Evolutionary conservation across 1,140 invertebrate species (phyloP).

Genomic region (Nylanderia fulva): DNA sequence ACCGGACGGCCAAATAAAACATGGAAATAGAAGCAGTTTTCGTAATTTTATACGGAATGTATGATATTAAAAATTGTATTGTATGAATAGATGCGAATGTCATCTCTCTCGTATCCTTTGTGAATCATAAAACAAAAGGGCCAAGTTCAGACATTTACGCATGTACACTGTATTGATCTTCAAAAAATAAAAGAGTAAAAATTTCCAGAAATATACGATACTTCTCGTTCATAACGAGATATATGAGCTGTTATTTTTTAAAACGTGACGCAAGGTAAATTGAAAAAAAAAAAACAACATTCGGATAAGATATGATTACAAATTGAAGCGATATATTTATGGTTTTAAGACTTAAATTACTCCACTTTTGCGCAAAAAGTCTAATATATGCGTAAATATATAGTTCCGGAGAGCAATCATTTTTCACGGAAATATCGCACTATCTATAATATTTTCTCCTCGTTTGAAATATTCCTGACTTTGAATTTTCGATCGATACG

Average conservation of each 20-base stretch:
- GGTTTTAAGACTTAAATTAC: neutral
- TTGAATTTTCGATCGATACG: constrained; percentile 25
- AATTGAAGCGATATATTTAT: constrained; percentile 12
- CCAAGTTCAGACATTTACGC: constrained; percentile 22
- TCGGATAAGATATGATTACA: neutral
- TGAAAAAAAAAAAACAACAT: neutral
- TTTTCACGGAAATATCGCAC: neutral
- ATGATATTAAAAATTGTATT: constrained; percentile 45
- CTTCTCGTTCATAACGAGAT: constrained; percentile 13
- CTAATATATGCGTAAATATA: constrained; percentile 14
- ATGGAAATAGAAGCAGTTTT: constrained; percentile 38
- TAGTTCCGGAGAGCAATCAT: neutral
- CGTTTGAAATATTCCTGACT: constrained; percentile 28
- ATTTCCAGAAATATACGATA: constrained; percentile 10
- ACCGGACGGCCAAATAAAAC: constrained; percentile 24
- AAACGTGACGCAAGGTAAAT: neutral
- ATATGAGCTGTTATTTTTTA: constrained; percentile 3
- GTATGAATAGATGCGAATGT: constrained; percentile 19
- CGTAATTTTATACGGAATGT: constrained; percentile 29
- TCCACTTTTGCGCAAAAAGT: neutral
- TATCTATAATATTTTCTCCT: constrained; percentile 3
- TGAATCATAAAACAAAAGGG: constrained; percentile 29
- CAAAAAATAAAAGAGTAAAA: constrained; percentile 6
- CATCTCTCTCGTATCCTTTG: neutral
- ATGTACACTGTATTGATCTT: constrained; percentile 23